Evolutionary conservation across 2,797 vertebrate species (phyloP).

Genomic region (Gymnothorax javanicus): DNA sequence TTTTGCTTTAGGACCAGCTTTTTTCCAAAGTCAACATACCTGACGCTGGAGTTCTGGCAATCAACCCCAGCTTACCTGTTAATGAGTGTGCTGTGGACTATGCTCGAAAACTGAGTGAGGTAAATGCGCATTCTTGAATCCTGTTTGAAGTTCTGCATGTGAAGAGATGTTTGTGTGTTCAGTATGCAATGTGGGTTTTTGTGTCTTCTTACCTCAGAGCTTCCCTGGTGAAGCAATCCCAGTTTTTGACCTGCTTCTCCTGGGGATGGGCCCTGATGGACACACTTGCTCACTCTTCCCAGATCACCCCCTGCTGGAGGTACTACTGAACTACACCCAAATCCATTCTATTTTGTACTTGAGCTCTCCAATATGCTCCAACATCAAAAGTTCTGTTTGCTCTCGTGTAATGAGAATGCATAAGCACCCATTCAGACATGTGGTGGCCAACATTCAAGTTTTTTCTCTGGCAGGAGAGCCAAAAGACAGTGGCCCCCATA

Average conservation of each 20-base stretch:
- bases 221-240: constrained; percentile 78
- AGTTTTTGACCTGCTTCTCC: constrained; percentile 84
- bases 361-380: neutral
- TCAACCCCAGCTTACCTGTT: constrained; percentile 78
- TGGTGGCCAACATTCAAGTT: neutral
- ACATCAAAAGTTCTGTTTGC: neutral
- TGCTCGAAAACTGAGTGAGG: constrained; percentile 78
- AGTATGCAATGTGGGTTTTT: neutral
- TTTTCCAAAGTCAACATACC: constrained; percentile 81
- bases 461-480: constrained; percentile 71
- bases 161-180: neutral
- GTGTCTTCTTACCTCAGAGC: constrained; percentile 61
- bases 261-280: constrained; percentile 91
- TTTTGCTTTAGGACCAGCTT: constrained; percentile 64
- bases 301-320: constrained; percentile 86
- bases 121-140: constrained; percentile 42
- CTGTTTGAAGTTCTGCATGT: neutral
- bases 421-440: neutral
- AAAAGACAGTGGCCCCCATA: constrained; percentile 83
- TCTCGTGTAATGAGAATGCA: neutral
- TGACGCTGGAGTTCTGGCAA: constrained; percentile 76
- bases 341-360: neutral
- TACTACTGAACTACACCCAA: constrained; percentile 50
- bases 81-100: constrained; percentile 84
- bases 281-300: constrained; percentile 95